Evolutionary conservation across 2,113 vertebrate genomes (phyloP).

Genomic region (Cyrtonyx montezumae): DNA sequence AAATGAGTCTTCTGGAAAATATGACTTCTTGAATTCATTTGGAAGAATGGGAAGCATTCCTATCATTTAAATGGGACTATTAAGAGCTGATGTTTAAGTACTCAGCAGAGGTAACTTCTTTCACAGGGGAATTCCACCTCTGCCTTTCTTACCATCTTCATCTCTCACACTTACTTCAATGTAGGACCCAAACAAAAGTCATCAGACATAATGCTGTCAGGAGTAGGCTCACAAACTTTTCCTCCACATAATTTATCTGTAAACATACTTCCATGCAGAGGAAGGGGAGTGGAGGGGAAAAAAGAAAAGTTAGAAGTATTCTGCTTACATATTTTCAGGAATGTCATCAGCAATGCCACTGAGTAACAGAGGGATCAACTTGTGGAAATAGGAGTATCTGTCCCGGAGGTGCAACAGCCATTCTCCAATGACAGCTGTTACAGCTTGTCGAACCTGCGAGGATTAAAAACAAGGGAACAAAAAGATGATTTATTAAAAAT

Average conservation of each 20-base stretch:
- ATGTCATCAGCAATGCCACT: slow-evolving; percentile 88
- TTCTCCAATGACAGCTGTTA: slow-evolving; percentile 84
- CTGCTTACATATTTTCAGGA: slow-evolving; percentile 85
- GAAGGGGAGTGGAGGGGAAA: rapidly evolving
- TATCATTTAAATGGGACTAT: neutral
- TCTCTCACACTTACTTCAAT: neutral
- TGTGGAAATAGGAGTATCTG: slow-evolving; percentile 94
- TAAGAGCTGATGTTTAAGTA: neutral
- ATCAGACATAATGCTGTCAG: neutral
- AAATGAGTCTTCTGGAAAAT: neutral
- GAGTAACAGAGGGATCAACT: slow-evolving; percentile 91
- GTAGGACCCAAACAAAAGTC: neutral
- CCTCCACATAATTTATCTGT: neutral
- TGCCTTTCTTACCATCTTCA: neutral
- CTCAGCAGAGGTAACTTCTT: neutral
- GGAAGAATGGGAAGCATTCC: neutral
- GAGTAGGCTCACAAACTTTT: neutral
- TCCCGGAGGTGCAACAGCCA: slow-evolving; percentile 91
- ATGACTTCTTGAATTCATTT: neutral
- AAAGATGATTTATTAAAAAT: neutral
- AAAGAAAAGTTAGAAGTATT: neutral
- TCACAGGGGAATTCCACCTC: neutral
- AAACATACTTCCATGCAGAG: neutral
- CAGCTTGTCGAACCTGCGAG: slow-evolving; percentile 87
- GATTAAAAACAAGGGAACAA: neutral